Evolutionary conservation across 2,797 vertebrate species (phyloP), one percentile per base, ranked within the genome.

Genomic region (Steatocranus sp.): DNA sequence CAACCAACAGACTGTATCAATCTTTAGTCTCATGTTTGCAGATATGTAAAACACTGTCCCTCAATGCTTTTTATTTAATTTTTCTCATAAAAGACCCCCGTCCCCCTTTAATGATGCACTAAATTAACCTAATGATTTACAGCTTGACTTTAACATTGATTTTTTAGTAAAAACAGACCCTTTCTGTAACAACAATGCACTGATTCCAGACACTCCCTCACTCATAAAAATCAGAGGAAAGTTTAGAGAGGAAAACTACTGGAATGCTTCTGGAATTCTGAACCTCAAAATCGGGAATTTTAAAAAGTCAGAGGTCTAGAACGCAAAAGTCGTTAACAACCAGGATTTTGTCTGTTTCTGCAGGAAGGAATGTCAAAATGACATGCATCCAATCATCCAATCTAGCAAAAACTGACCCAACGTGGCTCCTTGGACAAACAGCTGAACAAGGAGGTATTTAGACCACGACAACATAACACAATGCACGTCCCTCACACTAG

Each of bases 251-350:
- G 51, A 87, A 83, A 92, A 87, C 88, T 90, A 82, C 89, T n/a
- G 90, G 87, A 92, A 94, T 92, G 76, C 81, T 41, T 85, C 76
- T 84, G 83, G 89, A 91, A 93, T 92, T 83, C 7, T 83, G 48
- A 79, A 74, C 51, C 9, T 76, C 79, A 27, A 86, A 75, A 84
- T 81, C 15, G 51, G 73, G 36, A 49, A 8, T 4, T 10, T 2
- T 10, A 79, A 63, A 75, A 58, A 25, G 50, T 30, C 53, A 12
- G 4, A 27, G 2, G 5, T 56, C 43, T 23, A 70, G 41, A 17
- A 85, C 50, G 46, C 83, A 50, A 74, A 76, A 61, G 53, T 68
- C 1, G 1, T 75, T n/a, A 83, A 91, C 85, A 84, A 86, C 50
- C 53, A 79, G 61, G 75, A 81, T 79, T 89, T 76, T 83, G 87